Evolutionary conservation across 2,888 invertebrate species (phyloP).

Genomic region (Drosophila limbata): DNA sequence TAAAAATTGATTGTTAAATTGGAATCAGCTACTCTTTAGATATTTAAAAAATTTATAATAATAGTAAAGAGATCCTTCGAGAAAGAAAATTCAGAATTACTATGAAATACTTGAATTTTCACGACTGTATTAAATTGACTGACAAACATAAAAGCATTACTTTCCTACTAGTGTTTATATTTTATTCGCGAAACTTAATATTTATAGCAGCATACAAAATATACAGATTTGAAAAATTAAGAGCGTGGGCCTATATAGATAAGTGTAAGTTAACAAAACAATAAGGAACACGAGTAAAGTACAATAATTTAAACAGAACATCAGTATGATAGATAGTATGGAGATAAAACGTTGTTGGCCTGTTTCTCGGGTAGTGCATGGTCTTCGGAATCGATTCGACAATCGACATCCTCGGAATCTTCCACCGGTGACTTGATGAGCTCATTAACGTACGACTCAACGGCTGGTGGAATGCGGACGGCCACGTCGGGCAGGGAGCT

Average conservation of each 20-base stretch:
- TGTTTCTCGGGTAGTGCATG: not conserved
- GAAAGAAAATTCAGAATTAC: too few relatives aligned
- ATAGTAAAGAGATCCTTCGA: too few relatives aligned
- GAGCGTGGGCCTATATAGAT: not conserved
- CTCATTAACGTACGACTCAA: conserved; percentile 35
- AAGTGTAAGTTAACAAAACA: not conserved
- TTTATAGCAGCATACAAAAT: too few relatives aligned
- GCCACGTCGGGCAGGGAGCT: conserved; percentile 45
- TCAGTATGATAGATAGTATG: not conserved
- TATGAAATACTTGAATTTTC: too few relatives aligned
- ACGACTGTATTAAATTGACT: too few relatives aligned
- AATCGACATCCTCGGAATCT: not conserved
- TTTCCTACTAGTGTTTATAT: too few relatives aligned
- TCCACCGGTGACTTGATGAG: not conserved
- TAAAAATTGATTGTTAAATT: too few relatives aligned
- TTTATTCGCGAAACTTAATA: too few relatives aligned
- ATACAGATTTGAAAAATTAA: not conserved
- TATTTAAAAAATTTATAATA: too few relatives aligned
- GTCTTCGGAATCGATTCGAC: not conserved
- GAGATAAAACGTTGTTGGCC: not conserved
- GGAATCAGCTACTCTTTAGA: too few relatives aligned
- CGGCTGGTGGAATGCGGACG: conserved; percentile 47
- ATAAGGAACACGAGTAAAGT: not conserved
- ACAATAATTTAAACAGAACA: not conserved
- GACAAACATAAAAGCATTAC: too few relatives aligned